Evolutionary conservation across 2,797 vertebrate species (phyloP).

Genomic region (Leontopithecus rosalia): DNA sequence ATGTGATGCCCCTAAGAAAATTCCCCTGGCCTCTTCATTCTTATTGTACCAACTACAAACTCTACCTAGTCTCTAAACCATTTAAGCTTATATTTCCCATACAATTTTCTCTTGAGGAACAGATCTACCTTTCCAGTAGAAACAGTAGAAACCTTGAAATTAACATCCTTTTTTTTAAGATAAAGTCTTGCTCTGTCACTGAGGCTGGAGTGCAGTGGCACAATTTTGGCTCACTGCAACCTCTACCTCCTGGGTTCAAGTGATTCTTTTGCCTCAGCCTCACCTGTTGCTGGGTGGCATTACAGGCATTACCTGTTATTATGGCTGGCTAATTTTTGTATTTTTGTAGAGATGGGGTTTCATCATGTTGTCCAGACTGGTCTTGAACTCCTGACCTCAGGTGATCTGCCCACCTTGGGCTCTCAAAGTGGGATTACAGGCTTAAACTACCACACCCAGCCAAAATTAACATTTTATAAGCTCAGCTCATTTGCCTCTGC

Average conservation of each 20-base stretch:
- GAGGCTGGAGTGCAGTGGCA: neutral
- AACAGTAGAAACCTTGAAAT: neutral
- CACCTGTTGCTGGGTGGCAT: neutral
- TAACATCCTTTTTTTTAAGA: neutral
- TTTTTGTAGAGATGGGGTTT: neutral
- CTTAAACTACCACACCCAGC: fast-evolving
- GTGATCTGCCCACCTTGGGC: neutral
- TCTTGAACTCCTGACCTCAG: neutral
- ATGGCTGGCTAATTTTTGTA: neutral
- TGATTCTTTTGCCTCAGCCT: neutral
- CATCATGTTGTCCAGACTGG: neutral
- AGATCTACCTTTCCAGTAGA: neutral
- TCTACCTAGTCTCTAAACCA: neutral
- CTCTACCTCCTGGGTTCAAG: neutral
- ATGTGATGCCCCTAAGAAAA: neutral
- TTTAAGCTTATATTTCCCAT: neutral
- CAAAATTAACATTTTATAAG: neutral
- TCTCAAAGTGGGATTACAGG: neutral
- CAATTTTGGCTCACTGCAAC: neutral
- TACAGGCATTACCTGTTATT: neutral
- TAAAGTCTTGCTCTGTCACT: no score
- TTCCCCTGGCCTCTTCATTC: neutral
- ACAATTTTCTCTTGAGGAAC: neutral
- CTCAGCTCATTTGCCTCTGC: neutral
- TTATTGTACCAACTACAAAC: neutral